Evolutionary conservation across 2,888 invertebrate species (phyloP), one percentile per base, ranked within the genome.

Genomic region (Ommatoiulus sabulosus): DNA sequence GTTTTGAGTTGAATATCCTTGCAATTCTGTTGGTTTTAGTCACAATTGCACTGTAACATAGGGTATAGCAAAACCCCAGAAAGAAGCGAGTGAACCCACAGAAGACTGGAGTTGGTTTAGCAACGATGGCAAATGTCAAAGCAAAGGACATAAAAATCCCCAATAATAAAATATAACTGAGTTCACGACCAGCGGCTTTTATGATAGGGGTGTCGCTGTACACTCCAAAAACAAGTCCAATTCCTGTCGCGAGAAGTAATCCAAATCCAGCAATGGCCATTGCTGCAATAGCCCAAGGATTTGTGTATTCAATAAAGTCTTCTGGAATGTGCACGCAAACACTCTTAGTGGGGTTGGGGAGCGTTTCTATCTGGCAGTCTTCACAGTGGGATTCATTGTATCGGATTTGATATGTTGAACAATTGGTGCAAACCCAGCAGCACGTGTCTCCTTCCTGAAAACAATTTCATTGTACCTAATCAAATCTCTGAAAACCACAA

Each of bases 21-120:
- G 94, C 93, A 87, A 94, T 94, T 87, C 94, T 91, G 90, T 94
- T 94, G 48, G 94, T 94, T 91, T 94, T 94, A 10, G 94, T 94
- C 15, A 94, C 93, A 35, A 94, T 93, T 12, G 94, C 93, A 0
- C 94, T 93, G 90, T 94, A 94, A 90, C 94, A 94, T 1, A 94
- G 90, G 0, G 94, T 93, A 91, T 94, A 94, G 90, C 93, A 94
- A 89, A 94, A 92, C 0, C 94, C 94, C 12, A 94, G 92, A 63
- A 94, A 93, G 91, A 94, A 93, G 88, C 94, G 92, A 2, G 93
- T 93, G 17, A 93, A 89, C 1, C 93, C 93, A 90, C 94, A 94
- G 0, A 93, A 93, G 52, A 92, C 91, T 0, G 91, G 90, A 20
- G 92, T 92, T 0, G 94, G 94, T 72, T 93, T 93, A 1, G 94